phyloP scores from a whole-genome alignment of 2,113 vertebrate species.

The Tringa solitaria region DNA sequence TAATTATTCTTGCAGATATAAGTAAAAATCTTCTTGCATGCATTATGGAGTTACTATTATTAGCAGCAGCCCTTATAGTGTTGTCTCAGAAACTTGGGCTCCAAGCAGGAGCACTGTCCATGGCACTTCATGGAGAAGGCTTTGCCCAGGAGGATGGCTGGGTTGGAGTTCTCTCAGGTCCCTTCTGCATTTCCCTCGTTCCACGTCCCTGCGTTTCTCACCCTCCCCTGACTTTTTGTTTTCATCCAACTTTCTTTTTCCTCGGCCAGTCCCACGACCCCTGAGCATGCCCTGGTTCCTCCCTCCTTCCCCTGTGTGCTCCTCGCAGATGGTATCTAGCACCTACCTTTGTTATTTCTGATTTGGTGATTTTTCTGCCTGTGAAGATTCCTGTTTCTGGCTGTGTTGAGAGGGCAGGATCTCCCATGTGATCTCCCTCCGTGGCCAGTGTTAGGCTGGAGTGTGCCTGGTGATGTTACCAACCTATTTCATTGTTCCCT shows the following conservation, averaged over 20 bases:
- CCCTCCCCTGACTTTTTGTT: not conserved
- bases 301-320: not conserved
- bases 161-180: accelerated
- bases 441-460: not conserved
- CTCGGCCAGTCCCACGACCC: accelerated
- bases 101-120: not conserved
- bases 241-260: not conserved
- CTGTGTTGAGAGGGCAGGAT: not conserved
- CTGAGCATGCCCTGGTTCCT: not conserved
- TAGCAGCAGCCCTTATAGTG: not conserved
- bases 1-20: not conserved
- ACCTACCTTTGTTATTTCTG: not conserved
- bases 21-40: not conserved
- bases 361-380: not conserved
- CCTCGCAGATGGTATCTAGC: not conserved
- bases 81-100: not conserved
- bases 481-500: not conserved
- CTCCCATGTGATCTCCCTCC: not conserved
- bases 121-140: not conserved
- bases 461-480: not conserved
- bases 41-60: not conserved
- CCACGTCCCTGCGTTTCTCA: not conserved
- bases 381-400: not conserved
- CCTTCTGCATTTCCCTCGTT: not conserved
- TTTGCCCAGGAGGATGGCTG: not conserved